Evolutionary conservation across 2,888 invertebrate species (phyloP).

Genomic region (Saturnia pavonia): DNA sequence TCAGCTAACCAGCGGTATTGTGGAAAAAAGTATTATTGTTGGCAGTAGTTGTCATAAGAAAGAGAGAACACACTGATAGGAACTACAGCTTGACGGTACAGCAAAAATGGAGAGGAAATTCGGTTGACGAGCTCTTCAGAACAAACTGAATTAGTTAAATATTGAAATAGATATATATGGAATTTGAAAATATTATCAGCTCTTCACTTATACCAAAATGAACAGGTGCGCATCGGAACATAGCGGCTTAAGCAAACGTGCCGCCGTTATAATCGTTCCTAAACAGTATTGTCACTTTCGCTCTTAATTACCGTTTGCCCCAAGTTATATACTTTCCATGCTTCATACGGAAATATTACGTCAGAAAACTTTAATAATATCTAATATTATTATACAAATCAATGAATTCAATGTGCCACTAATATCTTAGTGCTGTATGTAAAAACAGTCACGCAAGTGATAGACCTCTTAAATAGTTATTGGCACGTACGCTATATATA

Average conservation of each 20-base stretch:
- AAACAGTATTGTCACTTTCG: slow-evolving; percentile 56
- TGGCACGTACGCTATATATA: background rate
- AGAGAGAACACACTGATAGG: no score
- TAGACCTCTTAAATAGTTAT: background rate
- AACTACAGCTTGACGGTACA: no score
- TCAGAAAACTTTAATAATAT: background rate
- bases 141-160: no score
- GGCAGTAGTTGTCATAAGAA: no score
- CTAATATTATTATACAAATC: background rate
- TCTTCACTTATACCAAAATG: slow-evolving; percentile 17
- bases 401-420: background rate
- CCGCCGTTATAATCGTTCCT: slow-evolving; percentile 41
- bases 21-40: no score
- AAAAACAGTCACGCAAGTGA: background rate
- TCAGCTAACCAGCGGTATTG: no score
- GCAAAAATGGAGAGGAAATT: no score
- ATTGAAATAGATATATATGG: no score
- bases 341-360: background rate
- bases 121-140: no score
- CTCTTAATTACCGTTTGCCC: slow-evolving; percentile 43
- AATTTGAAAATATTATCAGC: background rate
- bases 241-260: slow-evolving; percentile 23
- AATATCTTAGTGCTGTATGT: background rate
- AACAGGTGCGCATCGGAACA: slow-evolving; percentile 25
- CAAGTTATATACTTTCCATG: slow-evolving; percentile 13